Evolutionary conservation across 2,797 vertebrate genomes (phyloP).

Genomic region (Erethizon dorsatum): DNA sequence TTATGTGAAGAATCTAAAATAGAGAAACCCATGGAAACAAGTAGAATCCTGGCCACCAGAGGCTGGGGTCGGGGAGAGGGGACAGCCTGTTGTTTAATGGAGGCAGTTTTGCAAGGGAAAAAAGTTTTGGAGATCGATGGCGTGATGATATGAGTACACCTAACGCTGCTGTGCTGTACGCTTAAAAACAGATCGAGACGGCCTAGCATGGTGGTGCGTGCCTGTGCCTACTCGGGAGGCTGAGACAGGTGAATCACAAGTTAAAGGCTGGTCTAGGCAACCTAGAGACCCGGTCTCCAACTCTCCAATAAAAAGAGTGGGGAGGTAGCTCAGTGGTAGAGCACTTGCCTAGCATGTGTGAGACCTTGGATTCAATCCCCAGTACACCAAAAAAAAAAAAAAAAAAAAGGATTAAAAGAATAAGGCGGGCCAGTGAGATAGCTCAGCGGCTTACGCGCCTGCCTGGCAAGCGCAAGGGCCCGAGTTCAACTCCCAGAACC

Average conservation of each 20-base stretch:
- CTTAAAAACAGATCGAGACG: background rate
- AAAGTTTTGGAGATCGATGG: background rate
- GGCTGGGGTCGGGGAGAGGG: accelerated
- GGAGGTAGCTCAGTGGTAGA: background rate
- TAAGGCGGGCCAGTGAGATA: no score
- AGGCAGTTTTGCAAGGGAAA: background rate
- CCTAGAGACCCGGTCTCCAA: background rate
- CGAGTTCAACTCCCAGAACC: no score
- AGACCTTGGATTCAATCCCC: background rate
- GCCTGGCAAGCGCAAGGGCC: no score
- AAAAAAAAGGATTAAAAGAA: no score
- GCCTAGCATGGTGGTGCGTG: background rate
- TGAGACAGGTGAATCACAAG: background rate
- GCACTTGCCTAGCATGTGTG: background rate
- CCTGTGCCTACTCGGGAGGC: background rate
- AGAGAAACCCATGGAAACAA: background rate
- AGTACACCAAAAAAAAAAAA: background rate
- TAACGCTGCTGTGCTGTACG: no score
- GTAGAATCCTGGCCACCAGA: background rate
- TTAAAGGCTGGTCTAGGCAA: background rate
- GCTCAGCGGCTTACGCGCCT: no score
- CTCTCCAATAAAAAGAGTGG: no score
- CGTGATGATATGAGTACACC: no score
- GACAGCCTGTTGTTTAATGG: background rate
- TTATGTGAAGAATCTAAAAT: background rate